Conservation (phyloP, 2,113 vertebrate species). For the Formicarius rufipectus region DNA sequence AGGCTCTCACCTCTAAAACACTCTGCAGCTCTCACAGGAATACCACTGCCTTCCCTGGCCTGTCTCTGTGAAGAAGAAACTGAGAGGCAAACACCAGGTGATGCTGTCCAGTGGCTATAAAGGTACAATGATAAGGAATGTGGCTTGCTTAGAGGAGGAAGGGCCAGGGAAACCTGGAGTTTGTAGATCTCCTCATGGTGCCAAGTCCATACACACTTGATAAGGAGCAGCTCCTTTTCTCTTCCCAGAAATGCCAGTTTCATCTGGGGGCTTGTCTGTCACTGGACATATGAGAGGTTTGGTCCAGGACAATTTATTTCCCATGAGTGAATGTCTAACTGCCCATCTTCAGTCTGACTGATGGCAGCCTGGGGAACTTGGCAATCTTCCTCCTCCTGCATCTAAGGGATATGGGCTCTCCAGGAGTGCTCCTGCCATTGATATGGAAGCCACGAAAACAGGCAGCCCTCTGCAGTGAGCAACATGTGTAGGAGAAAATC, state of each 20-base stretch:
- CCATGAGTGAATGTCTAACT: not conserved
- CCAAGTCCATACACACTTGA: not conserved
- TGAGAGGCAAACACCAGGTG: not conserved
- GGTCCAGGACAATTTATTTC: not conserved
- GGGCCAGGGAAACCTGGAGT: not conserved
- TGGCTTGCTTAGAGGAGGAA: not conserved
- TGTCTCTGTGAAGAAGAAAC: not conserved
- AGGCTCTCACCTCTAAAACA: not conserved
- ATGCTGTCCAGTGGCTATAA: rapidly evolving
- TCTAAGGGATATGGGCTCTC: not conserved
- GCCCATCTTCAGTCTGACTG: not conserved
- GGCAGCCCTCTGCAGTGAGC: not conserved
- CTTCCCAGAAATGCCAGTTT: not conserved
- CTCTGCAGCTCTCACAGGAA: not conserved
- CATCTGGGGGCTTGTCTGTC: not conserved
- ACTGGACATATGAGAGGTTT: not conserved
- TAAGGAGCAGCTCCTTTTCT: not conserved
- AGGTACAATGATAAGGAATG: not conserved
- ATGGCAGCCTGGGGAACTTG: not conserved
- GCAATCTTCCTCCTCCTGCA: not conserved
- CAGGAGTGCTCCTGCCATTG: not conserved
- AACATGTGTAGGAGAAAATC: not conserved
- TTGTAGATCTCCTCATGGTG: not conserved
- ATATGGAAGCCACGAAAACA: not conserved
- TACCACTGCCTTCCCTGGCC: not conserved